Evolutionary conservation across 2,113 vertebrate genomes (phyloP).

Genomic region (Onychostruthus taczanowskii): DNA sequence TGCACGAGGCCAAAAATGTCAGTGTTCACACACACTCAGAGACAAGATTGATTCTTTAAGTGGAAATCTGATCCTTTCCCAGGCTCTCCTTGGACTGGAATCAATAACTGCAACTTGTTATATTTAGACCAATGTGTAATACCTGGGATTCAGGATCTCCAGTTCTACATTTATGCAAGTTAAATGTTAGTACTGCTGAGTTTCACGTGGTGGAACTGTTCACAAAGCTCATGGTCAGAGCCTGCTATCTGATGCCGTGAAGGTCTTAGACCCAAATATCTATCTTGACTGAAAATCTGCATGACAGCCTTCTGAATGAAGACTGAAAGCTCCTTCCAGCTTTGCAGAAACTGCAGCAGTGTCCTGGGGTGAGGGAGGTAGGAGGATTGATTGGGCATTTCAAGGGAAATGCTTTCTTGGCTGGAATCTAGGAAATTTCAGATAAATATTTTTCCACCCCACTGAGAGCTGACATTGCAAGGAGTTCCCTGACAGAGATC

Average conservation of each 20-base stretch:
- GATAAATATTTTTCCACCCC: background rate
- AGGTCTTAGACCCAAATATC: conserved; percentile 7
- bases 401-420: background rate
- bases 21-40: conserved; percentile 16
- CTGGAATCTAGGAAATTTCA: conserved; percentile 23
- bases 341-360: background rate
- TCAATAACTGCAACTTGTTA: conserved; percentile 47
- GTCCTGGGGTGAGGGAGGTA: background rate
- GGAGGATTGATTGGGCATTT: background rate
- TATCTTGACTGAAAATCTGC: conserved; percentile 31
- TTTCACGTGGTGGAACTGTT: conserved; percentile 23
- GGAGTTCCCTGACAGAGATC: background rate
- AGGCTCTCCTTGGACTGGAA: conserved; percentile 62
- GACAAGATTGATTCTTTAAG: conserved; percentile 57
- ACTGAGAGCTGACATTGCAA: background rate
- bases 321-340: conserved; percentile 1
- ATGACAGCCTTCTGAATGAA: conserved; percentile 6
- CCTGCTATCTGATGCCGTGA: background rate
- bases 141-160: conserved; percentile 48
- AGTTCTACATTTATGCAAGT: conserved; percentile 32
- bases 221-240: background rate
- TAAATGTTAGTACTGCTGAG: conserved; percentile 25
- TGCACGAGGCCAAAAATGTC: conserved; percentile 58
- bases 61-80: conserved; percentile 69
- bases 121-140: conserved; percentile 45